Evolutionary conservation across 2,888 invertebrate species (phyloP), one percentile per base, ranked within the genome.

Genomic region (Calliphora vomitoria): DNA sequence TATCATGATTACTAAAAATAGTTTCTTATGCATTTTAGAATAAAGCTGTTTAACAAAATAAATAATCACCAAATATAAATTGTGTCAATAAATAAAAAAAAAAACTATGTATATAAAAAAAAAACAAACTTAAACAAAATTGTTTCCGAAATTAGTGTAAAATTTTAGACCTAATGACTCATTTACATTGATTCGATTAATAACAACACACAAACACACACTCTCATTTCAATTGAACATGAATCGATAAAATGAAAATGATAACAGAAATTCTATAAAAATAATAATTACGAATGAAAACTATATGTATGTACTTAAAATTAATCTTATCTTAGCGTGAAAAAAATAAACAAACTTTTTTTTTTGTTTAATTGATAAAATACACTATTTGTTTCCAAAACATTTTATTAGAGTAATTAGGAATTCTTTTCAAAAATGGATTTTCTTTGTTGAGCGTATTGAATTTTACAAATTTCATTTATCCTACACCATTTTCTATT

Each of bases 401-500:
- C 13, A 50, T 50, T 64, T 58, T 68, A 60, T 47, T 31, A 25
- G 35, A 18, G 25, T 58, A 58, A 8, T 35, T 3, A 25, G 2
- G 11, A 35, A 35, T 50, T 4, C 35, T 62, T 60, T n/a, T 47
- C 8, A 5, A 79, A 15, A 74, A 82, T 58, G 44, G 78, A 86
- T 82, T 85, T 85, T 85, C 81, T 85, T 85, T 85, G 75, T 69
- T 71, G 69, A 64, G 35, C 47, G 79, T 80, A 75, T 75, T 80
- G 62, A 69, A 62, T 78, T 78, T 83, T 44, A 38, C 18, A 72
- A 50, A 47, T 58, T 5, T 60, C 62, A 20, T 74, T 72, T 81
- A 69, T 62, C 75, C 80, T 80, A 85, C 85, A 80, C 85, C 80
- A 84, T 58, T 31, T 74, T 66, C 64, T 55, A 78, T 82, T 44